Evolutionary conservation across 2,113 vertebrate genomes (phyloP), one percentile per base, ranked within the genome.

Genomic region (Siniperca chuatsi): DNA sequence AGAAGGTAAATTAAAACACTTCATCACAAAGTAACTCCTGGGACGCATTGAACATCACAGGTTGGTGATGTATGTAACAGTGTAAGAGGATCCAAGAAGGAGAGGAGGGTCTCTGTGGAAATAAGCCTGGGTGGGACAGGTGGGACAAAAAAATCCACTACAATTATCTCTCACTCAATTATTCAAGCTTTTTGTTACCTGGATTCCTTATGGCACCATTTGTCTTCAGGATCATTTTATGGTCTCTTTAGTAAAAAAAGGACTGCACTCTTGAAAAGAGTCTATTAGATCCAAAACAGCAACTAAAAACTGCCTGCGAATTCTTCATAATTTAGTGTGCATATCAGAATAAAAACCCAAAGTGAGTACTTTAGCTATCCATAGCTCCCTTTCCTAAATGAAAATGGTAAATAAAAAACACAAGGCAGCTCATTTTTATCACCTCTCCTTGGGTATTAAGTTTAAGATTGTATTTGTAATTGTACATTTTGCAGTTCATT

Each of bases 151-250:
- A 37, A 78, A 33, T 12, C 0, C 44, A 44, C 46, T 13, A 69
- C 55, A 83, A 78, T 81, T 40, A 80, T 79, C 67, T 48, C 73
- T 16, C 15, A 20, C 65, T 91, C 44, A 20, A 72, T 85, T 64
- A 81, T 80, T 83, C 37, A 85, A 23, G 52, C 21, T 68, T 13
- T n/a, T 68, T 87, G 62, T 79, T 76, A 33, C 15, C 44, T 20
- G 54, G 35, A 40, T 55, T 76, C 66, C 50, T 70, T 50, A 62
- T 29, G 78, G 33, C 57, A 42, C 25, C 21, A 12, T 65, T 70
- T 6, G 35, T 82, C 83, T 54, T 42, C 6, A 6, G 57, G 75
- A 66, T 67, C 35, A 4, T 72, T 72, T 20, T 60, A 48, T 71
- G 37, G 35, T 50, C 54, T 78, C 40, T 68, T 81, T 37, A 21